A percentile compares a stretch with the other conserved stretches of the same genome.
Conservation (phyloP, 2,113 vertebrate genomes). For the Vombatus ursinus region DNA sequence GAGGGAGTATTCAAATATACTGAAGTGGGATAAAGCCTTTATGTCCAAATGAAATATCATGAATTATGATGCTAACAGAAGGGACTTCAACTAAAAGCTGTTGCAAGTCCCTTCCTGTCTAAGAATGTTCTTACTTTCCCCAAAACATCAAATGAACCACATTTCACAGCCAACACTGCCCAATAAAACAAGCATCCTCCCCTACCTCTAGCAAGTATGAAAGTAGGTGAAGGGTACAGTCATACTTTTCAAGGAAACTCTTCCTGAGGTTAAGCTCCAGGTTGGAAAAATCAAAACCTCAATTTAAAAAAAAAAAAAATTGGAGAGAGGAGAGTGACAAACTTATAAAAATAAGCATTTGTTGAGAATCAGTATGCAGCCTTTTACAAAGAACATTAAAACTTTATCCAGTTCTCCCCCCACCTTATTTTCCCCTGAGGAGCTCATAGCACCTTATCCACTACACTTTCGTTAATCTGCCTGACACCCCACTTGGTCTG, state of each 20-base stretch:
- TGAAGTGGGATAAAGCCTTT: background rate
- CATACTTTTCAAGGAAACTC: conserved; percentile 27
- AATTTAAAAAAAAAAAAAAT: conserved; percentile 12
- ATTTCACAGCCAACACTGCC: background rate
- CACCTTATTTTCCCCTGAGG: background rate
- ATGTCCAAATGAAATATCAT: background rate
- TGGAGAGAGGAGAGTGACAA: background rate
- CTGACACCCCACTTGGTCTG: background rate
- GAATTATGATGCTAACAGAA: background rate
- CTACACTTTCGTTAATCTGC: background rate
- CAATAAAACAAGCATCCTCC: background rate
- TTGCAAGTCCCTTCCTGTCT: background rate
- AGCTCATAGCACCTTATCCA: background rate
- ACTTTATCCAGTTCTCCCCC: background rate
- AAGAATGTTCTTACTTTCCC: background rate
- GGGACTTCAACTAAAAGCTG: background rate
- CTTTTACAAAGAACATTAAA: background rate
- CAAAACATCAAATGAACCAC: background rate
- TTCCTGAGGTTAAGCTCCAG: conserved; percentile 5
- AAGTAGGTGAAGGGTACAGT: conserved; percentile 10
- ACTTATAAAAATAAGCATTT: background rate
- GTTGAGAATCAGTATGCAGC: background rate
- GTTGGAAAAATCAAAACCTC: conserved; percentile 1
- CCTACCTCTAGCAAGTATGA: background rate
- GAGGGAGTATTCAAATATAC: background rate